Evolutionary conservation across 92 coral and sea anemone species (phyloP).

Genomic region (Heliopora coerulea): DNA sequence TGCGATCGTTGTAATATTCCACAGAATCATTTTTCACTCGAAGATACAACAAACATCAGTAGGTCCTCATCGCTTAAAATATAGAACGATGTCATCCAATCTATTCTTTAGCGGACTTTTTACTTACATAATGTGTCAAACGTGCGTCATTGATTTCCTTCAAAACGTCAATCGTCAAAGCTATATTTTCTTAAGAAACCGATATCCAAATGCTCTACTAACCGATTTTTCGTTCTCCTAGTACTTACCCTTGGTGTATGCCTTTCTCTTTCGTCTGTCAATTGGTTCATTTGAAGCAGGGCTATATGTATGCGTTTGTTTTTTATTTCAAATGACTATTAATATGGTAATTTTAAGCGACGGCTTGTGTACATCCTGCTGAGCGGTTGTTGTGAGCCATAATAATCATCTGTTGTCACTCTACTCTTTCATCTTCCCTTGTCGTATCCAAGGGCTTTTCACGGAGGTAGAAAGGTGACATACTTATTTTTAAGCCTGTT

Average conservation of each 20-base stretch:
- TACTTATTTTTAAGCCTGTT: not conserved
- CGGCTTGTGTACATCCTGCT: not conserved
- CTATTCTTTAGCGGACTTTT: not conserved
- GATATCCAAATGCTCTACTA: too few relatives aligned
- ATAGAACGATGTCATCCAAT: not conserved
- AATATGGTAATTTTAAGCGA: conserved; percentile 2
- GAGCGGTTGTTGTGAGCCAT: not conserved
- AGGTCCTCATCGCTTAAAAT: not conserved
- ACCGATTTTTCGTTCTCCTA: too few relatives aligned
- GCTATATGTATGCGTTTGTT: not conserved
- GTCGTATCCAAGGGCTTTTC: conserved; percentile 3
- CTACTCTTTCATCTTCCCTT: not conserved
- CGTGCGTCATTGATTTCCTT: not conserved
- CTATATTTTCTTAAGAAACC: conserved; percentile 2
- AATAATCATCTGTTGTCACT: not conserved
- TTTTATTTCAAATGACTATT: not conserved
- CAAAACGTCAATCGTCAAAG: conserved; percentile 15
- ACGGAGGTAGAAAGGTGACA: not conserved
- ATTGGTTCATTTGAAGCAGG: not conserved
- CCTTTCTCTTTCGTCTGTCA: not conserved
- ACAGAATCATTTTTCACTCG: not conserved
- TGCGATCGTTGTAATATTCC: not conserved
- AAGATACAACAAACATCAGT: not conserved
- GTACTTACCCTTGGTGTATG: not conserved
- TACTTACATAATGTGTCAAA: not conserved